phyloP scores from a whole-genome alignment of 2,797 vertebrate genomes.

The Paguma larvata region DNA sequence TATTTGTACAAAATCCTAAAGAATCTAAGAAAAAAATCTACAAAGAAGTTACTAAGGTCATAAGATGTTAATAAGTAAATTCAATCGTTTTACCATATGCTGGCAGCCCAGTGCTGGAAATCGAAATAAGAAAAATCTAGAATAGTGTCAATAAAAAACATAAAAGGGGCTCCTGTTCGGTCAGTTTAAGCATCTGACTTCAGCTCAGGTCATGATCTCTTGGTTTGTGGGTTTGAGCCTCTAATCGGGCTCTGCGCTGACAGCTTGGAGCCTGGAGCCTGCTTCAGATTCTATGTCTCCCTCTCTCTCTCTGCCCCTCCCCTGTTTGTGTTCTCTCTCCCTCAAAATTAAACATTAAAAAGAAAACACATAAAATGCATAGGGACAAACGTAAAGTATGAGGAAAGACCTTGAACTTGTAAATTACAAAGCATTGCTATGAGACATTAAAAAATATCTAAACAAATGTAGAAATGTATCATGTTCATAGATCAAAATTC shows the following conservation, averaged over 20 bases:
- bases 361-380: background rate
- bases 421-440: background rate
- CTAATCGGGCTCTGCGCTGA: too few relatives aligned
- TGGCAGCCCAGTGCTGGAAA: background rate
- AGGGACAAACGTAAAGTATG: background rate
- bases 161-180: too few relatives aligned
- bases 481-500: background rate
- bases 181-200: too few relatives aligned
- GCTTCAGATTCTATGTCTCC: too few relatives aligned
- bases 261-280: too few relatives aligned
- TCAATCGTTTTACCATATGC: background rate
- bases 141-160: background rate
- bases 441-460: conserved; percentile 23
- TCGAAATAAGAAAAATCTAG: background rate
- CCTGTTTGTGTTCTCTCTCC: too few relatives aligned
- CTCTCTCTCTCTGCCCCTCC: too few relatives aligned
- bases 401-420: background rate
- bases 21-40: background rate
- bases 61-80: conserved; percentile 13
- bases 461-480: conserved; percentile 12
- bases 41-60: background rate
- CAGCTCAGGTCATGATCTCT: too few relatives aligned
- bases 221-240: too few relatives aligned
- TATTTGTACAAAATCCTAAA: background rate
- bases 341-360: too few relatives aligned